Percentiles rank a stretch among this genome's conserved stretches.
These are phyloP conservation scores for Cyprinodon tularosa DNA, from an alignment of 2,113 vertebrate genomes.

Conservation along the genomic window DNA sequence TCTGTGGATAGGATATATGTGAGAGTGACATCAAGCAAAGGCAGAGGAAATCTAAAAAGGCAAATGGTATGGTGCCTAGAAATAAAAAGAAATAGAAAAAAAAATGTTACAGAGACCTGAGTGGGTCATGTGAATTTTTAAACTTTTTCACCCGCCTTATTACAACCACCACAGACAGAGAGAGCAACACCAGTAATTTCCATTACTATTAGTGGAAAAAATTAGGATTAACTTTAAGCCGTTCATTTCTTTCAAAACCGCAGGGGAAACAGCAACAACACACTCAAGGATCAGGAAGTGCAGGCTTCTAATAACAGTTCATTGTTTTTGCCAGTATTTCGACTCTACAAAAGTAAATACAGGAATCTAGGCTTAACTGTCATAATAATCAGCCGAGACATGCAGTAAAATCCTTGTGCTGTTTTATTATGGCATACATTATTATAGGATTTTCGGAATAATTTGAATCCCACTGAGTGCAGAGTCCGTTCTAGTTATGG, in stretches of 20 bases:
- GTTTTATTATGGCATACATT: constrained; percentile 58
- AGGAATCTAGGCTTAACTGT: constrained; percentile 48
- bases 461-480: constrained; percentile 30
- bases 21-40: neutral
- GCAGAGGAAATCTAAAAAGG: neutral
- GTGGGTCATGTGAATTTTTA: constrained; percentile 22
- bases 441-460: constrained; percentile 32
- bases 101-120: neutral
- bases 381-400: constrained; percentile 54
- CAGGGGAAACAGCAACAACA: constrained; percentile 68
- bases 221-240: constrained; percentile 67
- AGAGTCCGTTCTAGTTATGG: neutral
- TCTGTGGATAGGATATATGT: neutral
- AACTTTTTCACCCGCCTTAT: constrained; percentile 66
- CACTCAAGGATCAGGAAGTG: constrained; percentile 63
- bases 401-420: constrained; percentile 65
- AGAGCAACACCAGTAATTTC: constrained; percentile 53
- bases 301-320: constrained; percentile 69
- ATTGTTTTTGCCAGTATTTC: constrained; percentile 69
- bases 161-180: constrained; percentile 57
- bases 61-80: neutral
- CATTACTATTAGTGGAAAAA: constrained; percentile 54
- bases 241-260: constrained; percentile 71
- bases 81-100: neutral
- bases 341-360: constrained; percentile 64